Evolutionary conservation across 2,888 invertebrate species (phyloP).

Genomic region (Urechis unicinctus): DNA sequence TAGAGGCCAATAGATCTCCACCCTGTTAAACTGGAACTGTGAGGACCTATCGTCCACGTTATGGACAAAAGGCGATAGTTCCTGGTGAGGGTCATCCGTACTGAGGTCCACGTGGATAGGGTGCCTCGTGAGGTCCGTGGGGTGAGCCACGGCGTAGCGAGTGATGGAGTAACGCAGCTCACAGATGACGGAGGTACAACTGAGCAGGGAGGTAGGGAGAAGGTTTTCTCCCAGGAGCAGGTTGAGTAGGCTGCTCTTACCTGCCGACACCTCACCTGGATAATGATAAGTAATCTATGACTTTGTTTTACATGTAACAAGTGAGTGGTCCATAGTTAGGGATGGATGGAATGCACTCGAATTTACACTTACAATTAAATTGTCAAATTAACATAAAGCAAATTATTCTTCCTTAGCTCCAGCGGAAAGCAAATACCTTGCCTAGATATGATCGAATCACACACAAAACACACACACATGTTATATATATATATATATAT

Average conservation of each 20-base stretch:
- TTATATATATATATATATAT: too few species aligned
- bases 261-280: constrained; percentile 36
- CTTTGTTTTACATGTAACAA: too few species aligned
- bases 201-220: constrained; percentile 28
- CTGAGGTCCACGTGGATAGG: too few species aligned
- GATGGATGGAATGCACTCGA: too few species aligned
- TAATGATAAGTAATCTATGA: neutral
- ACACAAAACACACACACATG: too few species aligned
- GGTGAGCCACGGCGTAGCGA: constrained; percentile 9
- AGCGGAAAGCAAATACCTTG: too few species aligned
- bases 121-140: constrained; percentile 7
- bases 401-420: too few species aligned
- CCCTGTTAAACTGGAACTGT: neutral
- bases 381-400: neutral
- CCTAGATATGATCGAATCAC: too few species aligned
- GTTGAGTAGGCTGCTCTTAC: constrained; percentile 38
- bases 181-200: constrained; percentile 30
- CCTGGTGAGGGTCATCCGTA: neutral
- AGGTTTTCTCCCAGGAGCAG: constrained; percentile 28
- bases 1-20: constrained; percentile 7
- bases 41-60: constrained; percentile 12
- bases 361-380: too few species aligned
- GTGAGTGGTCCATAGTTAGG: too few species aligned
- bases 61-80: constrained; percentile 14
- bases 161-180: constrained; percentile 22